Base-by-base conservation (phyloP, 2,113 vertebrate species). In the Saimiri boliviensis region DNA sequence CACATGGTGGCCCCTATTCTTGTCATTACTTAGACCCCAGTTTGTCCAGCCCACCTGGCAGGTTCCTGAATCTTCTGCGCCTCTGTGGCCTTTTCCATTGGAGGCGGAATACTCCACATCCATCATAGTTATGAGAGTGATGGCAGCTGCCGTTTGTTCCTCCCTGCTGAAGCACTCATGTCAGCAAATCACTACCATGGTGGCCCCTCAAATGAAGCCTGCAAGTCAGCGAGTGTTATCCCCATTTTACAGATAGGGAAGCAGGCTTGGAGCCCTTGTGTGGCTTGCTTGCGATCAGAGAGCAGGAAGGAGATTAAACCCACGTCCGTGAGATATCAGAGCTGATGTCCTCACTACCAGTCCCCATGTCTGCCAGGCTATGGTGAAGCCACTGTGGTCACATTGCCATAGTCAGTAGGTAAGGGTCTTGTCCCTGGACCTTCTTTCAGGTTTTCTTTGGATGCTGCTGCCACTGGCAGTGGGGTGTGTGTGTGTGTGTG, bases 161-260 rank as follows among this genome's bases (percentile, higher is more conserved):
- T 77, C 56, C 35, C 25, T 0, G 3, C 74, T 20, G 7, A 1
- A 17, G 9, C 42, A 14, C 68, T 35, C 2, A 0, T 17, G 68
- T 47, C 35, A 23, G 82, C 8, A 56, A 25, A 23, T 32, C 58
- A n/a, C 60, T 8, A 2, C 40, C 25, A 20, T 2, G 32, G 32
- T 54, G 30, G 54, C 45, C 54, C 37, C 21, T 37, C 27, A 10
- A 6, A 6, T 8, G 19, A 63, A 25, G 10, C 71, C 71, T 7
- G 6, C 11, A 23, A 9, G 27, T n/a, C 42, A 19, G 60, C 0
- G 0, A 71, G 5, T 5, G 12, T 73, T 58, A 13, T 13, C 40
- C 37, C 23, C 76, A 37, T 20, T 27, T 40, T 40, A 74, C 27
- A 37, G 70, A 35, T 12, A 37, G 52, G 84, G 79, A 42, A 32